Evolutionary conservation across 2,797 vertebrate genomes (phyloP), one percentile per base, ranked within the genome.

Genomic region (Rachycentron canadum): DNA sequence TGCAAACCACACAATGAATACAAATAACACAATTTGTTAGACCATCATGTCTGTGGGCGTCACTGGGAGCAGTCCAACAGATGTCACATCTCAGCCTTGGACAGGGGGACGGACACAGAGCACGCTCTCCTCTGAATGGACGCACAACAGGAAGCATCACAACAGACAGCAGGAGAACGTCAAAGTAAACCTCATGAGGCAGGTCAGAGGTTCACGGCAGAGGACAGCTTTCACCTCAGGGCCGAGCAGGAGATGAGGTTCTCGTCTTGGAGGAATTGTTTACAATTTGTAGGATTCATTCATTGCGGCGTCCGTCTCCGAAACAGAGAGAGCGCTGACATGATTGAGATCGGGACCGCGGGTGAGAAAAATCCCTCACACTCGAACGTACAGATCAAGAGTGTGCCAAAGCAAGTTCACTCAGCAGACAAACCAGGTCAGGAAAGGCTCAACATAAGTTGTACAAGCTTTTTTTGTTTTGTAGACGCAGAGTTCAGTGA

Each of bases 281-380:
- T n/a, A n/a, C n/a, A n/a, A n/a, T n/a, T n/a, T n/a, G n/a, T n/a
- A n/a, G 43, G 30, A 23, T 25, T 55, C 12, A 43, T 21, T 34
- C 25, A 13, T 16, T 9, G 64, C 0, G 0, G 30, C 1, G 36
- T 58, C 26, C 17, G 13, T 14, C 12, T 55, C 21, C 1, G 36
- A 34, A 16, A 23, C 34, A 16, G 32, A 19, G 32, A 21, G 26
- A 25, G 25, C n/a, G n/a, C 2, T n/a, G 23, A 62, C 19, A 8
- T 40, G 65, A 69, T 50, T 41, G 67, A 58, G 67, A 63, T 64
- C 52, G 50, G 52, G 43, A 34, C 56, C 21, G 3, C 17, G 9
- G 52, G 63, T 69, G 28, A 28, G 17, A 14, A 3, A 38, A 45
- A 28, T 12, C 11, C 25, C 10, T 17, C 3, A 43, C 21, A 17